Evolutionary conservation across 1,140 invertebrate species (phyloP), one percentile per base, ranked within the genome.

Genomic region (Cydia fagiglandana): DNA sequence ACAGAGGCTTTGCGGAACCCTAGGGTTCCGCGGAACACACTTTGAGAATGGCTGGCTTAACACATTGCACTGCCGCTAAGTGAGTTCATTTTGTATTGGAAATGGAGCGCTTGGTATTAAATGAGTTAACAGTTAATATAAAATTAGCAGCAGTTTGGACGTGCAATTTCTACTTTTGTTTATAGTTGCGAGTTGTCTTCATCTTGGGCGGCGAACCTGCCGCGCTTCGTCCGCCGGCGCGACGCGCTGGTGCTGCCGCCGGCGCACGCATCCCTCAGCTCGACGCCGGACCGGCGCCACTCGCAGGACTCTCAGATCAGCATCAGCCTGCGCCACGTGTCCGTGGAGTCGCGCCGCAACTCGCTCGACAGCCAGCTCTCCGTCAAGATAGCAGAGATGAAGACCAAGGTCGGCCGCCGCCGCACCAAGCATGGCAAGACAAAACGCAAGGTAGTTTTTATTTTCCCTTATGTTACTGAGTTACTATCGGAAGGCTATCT

Each of bases 201-300:
- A 5, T 96, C 97, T 0, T 98, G 97, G 97, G 97, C 96, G 64
- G 96, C 96, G 50, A 97, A 97, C 77, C 93, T 99, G 64, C 97
- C 97, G 0, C 96, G 97, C 81, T 95, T 98, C 79, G 95, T 99
- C 0, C 95, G 95, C 38, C 93, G 98, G 20, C 94, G 97, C 83
- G 97, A 96, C 77, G 98, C 97, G 1, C 84, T 98, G 0, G 91
- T 93, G 15, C 78, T 89, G 94, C 96, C 20, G 94, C 95, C 20
- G 93, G 73, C 78, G 4, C 95, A 95, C 75, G 95, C 95, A 81
- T 94, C 93, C 75, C 91, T 89, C 15, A 91, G 83, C 86, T 94
- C 86, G 77, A 94, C 85, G 77, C 94, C 81, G 30, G 91, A 94
- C 84, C 80, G 93, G 77, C 81, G 91, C 73, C 91, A 93, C 79